These are phyloP conservation scores for Callipepla californica DNA, from an alignment of 2,113 vertebrate species.

Conservation along the genomic window DNA sequence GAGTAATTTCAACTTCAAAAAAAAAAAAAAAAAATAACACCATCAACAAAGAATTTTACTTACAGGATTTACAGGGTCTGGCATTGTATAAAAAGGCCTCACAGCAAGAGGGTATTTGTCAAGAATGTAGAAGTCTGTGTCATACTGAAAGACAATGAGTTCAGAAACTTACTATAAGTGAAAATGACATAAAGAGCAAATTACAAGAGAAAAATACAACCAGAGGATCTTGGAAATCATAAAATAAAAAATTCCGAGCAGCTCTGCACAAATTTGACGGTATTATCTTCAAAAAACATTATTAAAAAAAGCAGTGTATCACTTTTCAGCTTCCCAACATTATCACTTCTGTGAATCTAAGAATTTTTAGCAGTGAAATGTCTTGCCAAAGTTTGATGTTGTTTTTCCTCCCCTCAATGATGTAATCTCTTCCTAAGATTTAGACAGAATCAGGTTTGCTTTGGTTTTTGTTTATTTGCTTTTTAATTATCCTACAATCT, in stretches of 20 bases:
- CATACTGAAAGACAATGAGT: constrained; percentile 84
- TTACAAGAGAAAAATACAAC: not conserved
- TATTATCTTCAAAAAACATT: not conserved
- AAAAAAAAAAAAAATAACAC: not conserved
- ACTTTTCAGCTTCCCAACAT: not conserved
- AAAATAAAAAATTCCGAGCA: not conserved
- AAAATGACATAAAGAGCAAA: not conserved
- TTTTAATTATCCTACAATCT: not conserved
- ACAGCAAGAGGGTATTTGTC: constrained; percentile 98
- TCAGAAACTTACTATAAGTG: not conserved
- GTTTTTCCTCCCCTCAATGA: not conserved
- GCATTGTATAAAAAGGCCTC: constrained; percentile 99
- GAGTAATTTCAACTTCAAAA: not conserved
- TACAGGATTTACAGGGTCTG: constrained; percentile 91
- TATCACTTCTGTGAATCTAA: not conserved
- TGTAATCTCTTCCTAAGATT: not conserved
- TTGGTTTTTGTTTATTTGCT: not conserved
- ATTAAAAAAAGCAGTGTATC: not conserved
- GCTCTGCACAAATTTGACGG: not conserved
- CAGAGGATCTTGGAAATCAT: not conserved
- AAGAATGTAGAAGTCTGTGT: constrained; percentile 98
- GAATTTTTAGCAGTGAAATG: not conserved
- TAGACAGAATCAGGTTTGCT: not conserved
- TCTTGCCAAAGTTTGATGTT: not conserved
- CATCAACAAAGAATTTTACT: constrained; percentile 68